phyloP scores from a whole-genome alignment of 2,113 vertebrate species.

The Passer montanus region DNA sequence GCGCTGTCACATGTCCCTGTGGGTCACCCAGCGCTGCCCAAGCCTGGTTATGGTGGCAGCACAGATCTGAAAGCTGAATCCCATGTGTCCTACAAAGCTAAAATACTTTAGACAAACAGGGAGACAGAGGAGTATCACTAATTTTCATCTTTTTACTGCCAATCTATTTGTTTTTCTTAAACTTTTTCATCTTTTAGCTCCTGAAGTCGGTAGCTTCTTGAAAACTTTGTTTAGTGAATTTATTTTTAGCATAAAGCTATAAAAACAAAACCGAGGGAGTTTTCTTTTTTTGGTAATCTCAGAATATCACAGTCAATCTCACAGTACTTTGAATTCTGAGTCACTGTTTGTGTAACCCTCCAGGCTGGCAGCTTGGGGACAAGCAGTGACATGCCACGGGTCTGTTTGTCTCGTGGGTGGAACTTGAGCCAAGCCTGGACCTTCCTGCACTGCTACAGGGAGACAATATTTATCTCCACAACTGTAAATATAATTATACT shows the following conservation, averaged over 20 bases:
- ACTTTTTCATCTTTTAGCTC: neutral
- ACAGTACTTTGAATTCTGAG: neutral
- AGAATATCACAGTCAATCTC: neutral
- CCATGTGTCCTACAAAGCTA: neutral
- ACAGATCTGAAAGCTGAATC: neutral
- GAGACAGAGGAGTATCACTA: neutral
- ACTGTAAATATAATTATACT: neutral
- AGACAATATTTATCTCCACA: neutral
- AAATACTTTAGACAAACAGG: neutral
- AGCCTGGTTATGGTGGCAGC: neutral
- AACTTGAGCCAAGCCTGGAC: neutral
- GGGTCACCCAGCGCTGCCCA: neutral
- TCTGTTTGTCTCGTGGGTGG: neutral
- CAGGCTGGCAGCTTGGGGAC: constrained; percentile 1
- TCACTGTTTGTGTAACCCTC: neutral
- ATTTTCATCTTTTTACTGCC: neutral
- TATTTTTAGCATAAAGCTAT: constrained; percentile 35
- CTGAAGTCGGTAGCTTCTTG: neutral
- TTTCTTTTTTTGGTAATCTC: constrained; percentile 57
- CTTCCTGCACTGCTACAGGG: neutral
- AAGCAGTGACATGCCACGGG: constrained; percentile 8
- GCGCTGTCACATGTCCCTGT: neutral
- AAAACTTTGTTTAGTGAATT: neutral
- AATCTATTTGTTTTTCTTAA: neutral
- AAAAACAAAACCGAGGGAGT: neutral